Conservation (phyloP, 2,888 invertebrate genomes). For the Sarcophaga subvicina region DNA sequence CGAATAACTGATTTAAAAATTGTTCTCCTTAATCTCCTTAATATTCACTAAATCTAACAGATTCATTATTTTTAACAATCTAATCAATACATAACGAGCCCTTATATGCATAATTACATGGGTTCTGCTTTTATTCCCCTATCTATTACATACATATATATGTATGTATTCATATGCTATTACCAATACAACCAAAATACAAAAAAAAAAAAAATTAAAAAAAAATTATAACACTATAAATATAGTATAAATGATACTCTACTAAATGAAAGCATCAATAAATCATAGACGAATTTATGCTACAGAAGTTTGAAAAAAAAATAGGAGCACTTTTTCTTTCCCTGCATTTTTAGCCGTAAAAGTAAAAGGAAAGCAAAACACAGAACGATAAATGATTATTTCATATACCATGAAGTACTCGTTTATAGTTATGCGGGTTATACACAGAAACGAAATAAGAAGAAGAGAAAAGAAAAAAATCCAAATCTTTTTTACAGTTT, state of each 20-base stretch:
- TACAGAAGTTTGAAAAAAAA: background rate
- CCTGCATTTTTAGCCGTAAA: background rate
- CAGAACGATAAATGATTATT: constrained; percentile 39
- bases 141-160: background rate
- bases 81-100: no score
- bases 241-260: background rate
- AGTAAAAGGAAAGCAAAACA: background rate
- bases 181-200: background rate
- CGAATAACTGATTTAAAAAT: no score
- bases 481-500: background rate
- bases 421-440: constrained; percentile 32
- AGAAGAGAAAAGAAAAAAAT: no score
- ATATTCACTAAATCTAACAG: no score
- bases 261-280: constrained; percentile 27
- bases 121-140: background rate
- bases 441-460: background rate
- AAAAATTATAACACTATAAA: background rate
- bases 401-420: background rate
- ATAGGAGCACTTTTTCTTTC: background rate
- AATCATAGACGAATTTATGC: constrained; percentile 54
- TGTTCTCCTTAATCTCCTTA: no score
- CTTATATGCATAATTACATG: no score
- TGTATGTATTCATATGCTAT: background rate
- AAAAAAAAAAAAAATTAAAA: background rate
- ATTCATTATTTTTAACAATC: no score